Evolutionary conservation across 2,113 vertebrate species (phyloP), one percentile per base, ranked within the genome.

Genomic region (Zosterops pallidus): DNA sequence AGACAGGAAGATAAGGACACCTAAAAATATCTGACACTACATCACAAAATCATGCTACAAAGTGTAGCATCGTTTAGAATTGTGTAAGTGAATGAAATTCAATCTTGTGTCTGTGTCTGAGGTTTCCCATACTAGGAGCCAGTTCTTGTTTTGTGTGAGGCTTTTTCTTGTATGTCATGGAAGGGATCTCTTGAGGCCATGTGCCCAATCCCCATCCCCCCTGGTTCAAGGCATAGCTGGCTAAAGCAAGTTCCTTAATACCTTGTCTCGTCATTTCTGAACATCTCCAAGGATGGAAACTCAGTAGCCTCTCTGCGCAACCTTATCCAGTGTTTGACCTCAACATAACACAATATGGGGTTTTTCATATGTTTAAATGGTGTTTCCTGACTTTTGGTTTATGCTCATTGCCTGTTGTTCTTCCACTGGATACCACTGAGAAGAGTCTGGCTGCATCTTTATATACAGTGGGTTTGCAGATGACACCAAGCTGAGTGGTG

Each of bases 291-390:
- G 37, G n/a, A 59, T 52, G 42, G 37, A n/a, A 37, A 23, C 14
- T 64, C 63, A 0, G 0, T 22, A 44, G 5, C 35, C 28, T 52
- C 23, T 63, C 50, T 77, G 5, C 46, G 21, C 17, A 59, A 46
- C 10, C n/a, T 57, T 15, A 44, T 42, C 26, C 22, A 75, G 31
- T 60, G 46, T 49, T 80, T 55, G 56, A 57, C 37, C 14, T 57
- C 28, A 39, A 21, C 33, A 14, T 31, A 56, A 50, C 16, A 33
- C 16, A 33, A 29, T 22, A 7, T 1, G 1, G 3, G 0, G 0
- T 47, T 21, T 47, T 65, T 14, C n/a, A 35, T 63, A 9, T 11
- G 7, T 76, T 81, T 75, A 42, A 62, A 37, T 49, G 7, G 11
- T 69, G 20, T 86, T 76, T 76, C 33, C 41, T 63, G 24, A 39